Evolutionary conservation across 2,797 vertebrate species (phyloP).

Genomic region (Florisuga fusca): DNA sequence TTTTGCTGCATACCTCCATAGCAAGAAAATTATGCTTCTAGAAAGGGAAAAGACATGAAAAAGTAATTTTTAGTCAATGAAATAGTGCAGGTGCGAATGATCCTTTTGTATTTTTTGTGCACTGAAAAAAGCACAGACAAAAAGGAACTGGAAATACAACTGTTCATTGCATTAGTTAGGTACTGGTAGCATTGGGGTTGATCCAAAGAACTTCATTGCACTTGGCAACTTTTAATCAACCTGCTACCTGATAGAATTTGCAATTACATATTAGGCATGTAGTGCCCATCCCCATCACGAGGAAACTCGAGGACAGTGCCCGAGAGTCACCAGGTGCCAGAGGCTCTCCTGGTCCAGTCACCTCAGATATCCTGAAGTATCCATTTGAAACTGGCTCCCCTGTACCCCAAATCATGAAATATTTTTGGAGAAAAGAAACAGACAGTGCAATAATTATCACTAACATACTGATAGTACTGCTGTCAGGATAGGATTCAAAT

Average conservation of each 20-base stretch:
- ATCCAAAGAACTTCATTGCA: background rate
- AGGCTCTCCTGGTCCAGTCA: background rate
- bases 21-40: background rate
- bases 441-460: background rate
- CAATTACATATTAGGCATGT: background rate
- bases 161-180: background rate
- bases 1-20: background rate
- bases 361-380: background rate
- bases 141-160: background rate
- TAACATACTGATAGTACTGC: background rate
- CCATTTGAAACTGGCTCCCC: background rate
- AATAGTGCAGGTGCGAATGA: background rate
- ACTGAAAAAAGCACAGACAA: background rate
- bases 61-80: background rate
- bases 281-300: fast-evolving
- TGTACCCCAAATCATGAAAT: background rate
- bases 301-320: background rate
- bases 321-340: background rate
- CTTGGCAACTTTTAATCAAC: background rate
- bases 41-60: background rate
- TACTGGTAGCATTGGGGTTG: background rate
- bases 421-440: background rate
- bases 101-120: background rate
- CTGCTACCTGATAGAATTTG: background rate
- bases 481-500: background rate